Evolutionary conservation across 2,888 invertebrate species (phyloP).

Genomic region (Meteorus cinctellus): DNA sequence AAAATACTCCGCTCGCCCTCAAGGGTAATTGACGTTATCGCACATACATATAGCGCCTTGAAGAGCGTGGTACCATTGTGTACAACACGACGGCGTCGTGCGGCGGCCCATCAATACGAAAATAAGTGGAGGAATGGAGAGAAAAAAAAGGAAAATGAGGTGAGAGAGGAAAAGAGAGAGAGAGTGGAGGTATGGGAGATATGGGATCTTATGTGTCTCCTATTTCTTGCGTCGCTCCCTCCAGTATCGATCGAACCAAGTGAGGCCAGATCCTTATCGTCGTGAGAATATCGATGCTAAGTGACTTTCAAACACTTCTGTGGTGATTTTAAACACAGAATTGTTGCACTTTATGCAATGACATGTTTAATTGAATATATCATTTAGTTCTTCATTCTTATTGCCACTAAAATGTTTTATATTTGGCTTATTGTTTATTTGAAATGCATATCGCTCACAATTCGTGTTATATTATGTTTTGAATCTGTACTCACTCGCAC

Average conservation of each 20-base stretch:
- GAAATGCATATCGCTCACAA: slow-evolving; percentile 43
- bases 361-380: slow-evolving; percentile 2
- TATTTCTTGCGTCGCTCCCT: slow-evolving; percentile 28
- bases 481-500: slow-evolving; percentile 54
- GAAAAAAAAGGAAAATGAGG: not conserved
- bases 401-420: not conserved
- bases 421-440: not conserved
- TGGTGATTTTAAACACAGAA: not conserved
- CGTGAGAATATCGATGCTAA: slow-evolving; percentile 54
- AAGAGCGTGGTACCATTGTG: slow-evolving; percentile 48
- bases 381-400: not conserved
- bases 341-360: not conserved
- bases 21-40: slow-evolving; percentile 53
- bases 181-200: not conserved
- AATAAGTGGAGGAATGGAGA: not conserved
- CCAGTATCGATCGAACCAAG: slow-evolving; percentile 50
- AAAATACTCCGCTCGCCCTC: slow-evolving; percentile 20
- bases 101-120: slow-evolving; percentile 18
- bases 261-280: slow-evolving; percentile 62
- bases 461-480: slow-evolving; percentile 57
- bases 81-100: slow-evolving; percentile 46
- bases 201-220: slow-evolving; percentile 19
- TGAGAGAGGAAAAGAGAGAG: slow-evolving; percentile 20
- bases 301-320: slow-evolving; percentile 29
- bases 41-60: not conserved